Evolutionary conservation across 1,140 invertebrate genomes (phyloP).

Genomic region (Ptiloglossa arizonensis): DNA sequence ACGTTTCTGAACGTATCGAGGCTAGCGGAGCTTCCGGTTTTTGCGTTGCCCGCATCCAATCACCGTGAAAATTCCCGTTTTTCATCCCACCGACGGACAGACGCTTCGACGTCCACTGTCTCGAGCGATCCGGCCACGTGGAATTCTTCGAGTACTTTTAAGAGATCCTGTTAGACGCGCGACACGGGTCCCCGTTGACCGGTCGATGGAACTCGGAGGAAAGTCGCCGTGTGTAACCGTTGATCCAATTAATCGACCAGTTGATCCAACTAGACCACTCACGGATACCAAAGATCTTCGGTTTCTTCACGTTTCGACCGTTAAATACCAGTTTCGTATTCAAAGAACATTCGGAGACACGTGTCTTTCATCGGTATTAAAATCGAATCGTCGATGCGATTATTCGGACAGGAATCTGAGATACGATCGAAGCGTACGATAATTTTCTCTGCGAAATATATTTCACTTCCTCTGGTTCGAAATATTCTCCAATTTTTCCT

Average conservation of each 20-base stretch:
- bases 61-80: conserved; percentile 67
- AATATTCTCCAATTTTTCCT: too few species aligned
- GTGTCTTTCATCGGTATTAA: too few species aligned
- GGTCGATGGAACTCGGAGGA: conserved; percentile 36
- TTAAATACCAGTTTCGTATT: too few species aligned
- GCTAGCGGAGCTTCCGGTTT: conserved; percentile 64
- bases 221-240: background rate
- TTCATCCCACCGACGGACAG: conserved; percentile 36
- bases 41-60: conserved; percentile 42
- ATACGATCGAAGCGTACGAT: too few species aligned
- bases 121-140: background rate
- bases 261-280: too few species aligned
- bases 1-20: conserved; percentile 48
- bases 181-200: background rate
- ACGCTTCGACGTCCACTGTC: conserved; percentile 19
- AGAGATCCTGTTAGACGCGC: conserved; percentile 42
- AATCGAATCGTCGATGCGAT: too few species aligned
- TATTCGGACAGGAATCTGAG: too few species aligned
- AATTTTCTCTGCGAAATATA: too few species aligned
- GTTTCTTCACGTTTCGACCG: too few species aligned
- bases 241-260: conserved; percentile 33
- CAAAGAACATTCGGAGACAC: too few species aligned
- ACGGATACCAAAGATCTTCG: too few species aligned
- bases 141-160: conserved; percentile 25
- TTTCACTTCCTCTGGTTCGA: too few species aligned